Conservation (phyloP, 2,888 invertebrate genomes). For the Eledona agricola region DNA sequence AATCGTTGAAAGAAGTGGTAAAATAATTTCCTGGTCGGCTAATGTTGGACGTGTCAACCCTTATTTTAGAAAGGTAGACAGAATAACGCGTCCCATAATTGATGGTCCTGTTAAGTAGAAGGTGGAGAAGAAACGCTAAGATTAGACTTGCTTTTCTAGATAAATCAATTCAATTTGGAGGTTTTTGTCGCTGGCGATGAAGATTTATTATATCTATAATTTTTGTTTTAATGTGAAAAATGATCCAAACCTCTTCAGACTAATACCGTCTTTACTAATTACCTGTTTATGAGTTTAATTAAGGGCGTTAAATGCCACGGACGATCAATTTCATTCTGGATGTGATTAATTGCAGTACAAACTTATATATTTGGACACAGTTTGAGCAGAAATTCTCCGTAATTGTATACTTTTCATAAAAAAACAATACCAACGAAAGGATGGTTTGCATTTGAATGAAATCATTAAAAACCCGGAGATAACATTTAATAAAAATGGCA, state of each 20-base stretch:
- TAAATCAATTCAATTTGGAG: constrained; percentile 33
- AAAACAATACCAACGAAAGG: constrained; percentile 9
- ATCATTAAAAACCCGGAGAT: constrained; percentile 37
- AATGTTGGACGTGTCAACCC: constrained; percentile 34
- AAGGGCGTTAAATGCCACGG: constrained; percentile 4
- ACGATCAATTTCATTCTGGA: constrained; percentile 2
- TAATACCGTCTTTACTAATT: constrained; percentile 7
- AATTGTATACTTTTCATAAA: constrained; percentile 12
- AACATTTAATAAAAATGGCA: constrained; percentile 40
- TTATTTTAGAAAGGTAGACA: constrained; percentile 32
- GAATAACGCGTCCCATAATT: constrained; percentile 33
- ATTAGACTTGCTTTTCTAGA: constrained; percentile 29
- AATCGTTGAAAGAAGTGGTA: constrained; percentile 30
- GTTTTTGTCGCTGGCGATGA: constrained; percentile 18
- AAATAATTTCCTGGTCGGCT: constrained; percentile 34
- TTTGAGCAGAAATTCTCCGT: too few species aligned
- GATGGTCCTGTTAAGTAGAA: constrained; percentile 37
- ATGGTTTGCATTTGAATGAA: constrained; percentile 38
- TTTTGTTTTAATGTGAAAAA: constrained; percentile 16
- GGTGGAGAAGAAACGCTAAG: constrained; percentile 24
- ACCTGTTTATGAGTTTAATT: constrained; percentile 19
- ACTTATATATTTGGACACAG: too few species aligned
- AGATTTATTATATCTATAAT: constrained; percentile 24
- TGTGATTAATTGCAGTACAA: constrained; percentile 8
- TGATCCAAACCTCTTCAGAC: constrained; percentile 6